Conservation (phyloP, 35 echinoderm and acorn worm species). For the Ophioderma brevispina region DNA sequence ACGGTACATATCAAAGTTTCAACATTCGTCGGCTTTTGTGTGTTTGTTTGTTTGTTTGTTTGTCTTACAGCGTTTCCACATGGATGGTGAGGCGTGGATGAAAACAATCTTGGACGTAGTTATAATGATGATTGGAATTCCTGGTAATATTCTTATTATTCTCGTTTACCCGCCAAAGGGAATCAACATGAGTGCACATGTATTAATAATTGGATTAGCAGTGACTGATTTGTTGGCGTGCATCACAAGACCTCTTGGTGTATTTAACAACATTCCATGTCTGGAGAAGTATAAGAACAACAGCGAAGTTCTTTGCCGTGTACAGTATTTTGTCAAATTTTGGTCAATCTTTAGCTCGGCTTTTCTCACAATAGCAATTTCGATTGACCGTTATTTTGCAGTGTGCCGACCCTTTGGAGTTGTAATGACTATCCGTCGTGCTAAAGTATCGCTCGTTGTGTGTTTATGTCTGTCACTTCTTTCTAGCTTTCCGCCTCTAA, state of each 20-base stretch:
- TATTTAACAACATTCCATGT: not conserved
- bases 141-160: slow-evolving; percentile 22
- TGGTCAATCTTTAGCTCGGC: slow-evolving; percentile 11
- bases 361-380: not conserved
- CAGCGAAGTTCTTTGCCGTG: slow-evolving; percentile 8
- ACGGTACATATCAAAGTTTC: no score
- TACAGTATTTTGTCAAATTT: not conserved
- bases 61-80: no score
- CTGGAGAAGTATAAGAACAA: not conserved
- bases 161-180: not conserved
- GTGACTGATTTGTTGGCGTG: not conserved
- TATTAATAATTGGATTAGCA: slow-evolving; percentile 12
- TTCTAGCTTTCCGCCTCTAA: not conserved
- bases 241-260: not conserved
- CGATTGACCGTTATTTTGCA: slow-evolving; percentile 18
- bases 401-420: not conserved
- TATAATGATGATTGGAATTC: not conserved
- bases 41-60: no score
- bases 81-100: slow-evolving; percentile 23
- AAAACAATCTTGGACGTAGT: not conserved
- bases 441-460: not conserved
- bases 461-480: not conserved
- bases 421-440: not conserved
- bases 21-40: no score
- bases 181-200: not conserved